phyloP scores from a whole-genome alignment of 2,797 vertebrate genomes.

The Pangasius mekongensis region DNA sequence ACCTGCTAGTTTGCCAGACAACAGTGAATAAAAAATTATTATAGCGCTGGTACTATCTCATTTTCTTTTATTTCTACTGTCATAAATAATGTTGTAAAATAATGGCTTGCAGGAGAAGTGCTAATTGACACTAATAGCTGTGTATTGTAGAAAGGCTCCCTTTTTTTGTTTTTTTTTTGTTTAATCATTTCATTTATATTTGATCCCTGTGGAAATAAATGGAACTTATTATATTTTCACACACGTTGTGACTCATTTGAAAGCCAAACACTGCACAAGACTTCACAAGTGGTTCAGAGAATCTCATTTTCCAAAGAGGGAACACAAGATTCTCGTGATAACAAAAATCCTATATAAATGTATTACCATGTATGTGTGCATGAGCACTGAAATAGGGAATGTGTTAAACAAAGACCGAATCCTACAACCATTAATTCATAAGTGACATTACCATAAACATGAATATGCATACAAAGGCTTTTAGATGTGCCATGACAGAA shows the following conservation, averaged over 20 bases:
- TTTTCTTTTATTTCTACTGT: neutral
- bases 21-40: neutral
- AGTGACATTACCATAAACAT: conserved; percentile 5
- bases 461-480: neutral
- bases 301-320: neutral
- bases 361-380: neutral
- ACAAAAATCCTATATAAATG: neutral
- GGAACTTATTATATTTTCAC: neutral
- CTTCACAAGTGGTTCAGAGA: neutral
- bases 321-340: neutral
- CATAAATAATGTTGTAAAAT: neutral
- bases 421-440: neutral
- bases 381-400: neutral
- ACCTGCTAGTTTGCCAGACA: neutral
- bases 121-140: neutral
- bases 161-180: neutral
- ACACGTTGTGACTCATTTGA: neutral
- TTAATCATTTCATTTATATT: neutral
- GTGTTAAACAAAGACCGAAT: neutral
- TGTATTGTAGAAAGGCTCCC: neutral
- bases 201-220: neutral
- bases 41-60: neutral
- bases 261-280: neutral
- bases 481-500: conserved; percentile 8
- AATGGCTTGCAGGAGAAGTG: neutral